Conservation (phyloP, 2,113 vertebrate species). For the Neogobius melanostomus region DNA sequence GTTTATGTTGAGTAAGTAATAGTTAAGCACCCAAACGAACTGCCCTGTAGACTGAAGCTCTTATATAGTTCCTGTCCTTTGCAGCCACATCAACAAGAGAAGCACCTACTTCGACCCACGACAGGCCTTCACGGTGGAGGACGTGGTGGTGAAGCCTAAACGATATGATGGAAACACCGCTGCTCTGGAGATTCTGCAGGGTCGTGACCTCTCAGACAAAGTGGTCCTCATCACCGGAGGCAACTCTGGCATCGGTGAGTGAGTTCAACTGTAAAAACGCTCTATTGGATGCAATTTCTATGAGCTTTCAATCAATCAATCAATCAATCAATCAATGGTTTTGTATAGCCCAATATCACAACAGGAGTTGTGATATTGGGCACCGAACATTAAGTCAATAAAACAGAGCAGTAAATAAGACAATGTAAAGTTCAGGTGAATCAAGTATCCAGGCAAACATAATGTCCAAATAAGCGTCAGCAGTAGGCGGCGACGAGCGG, state of each 20-base stretch:
- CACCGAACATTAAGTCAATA: no score
- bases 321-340: no score
- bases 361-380: no score
- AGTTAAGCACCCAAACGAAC: neutral
- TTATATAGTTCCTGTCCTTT: constrained; percentile 15
- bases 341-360: no score
- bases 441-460: no score
- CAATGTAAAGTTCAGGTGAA: no score
- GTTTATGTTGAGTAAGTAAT: constrained; percentile 95
- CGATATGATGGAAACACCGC: constrained; percentile 90
- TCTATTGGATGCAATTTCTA: neutral
- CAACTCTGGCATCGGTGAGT: constrained; percentile 93
- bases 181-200: constrained; percentile 93
- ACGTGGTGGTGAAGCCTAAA: constrained; percentile 85
- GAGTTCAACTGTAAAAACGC: neutral
- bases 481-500: no score
- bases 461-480: no score
- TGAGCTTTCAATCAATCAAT: no score
- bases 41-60: neutral
- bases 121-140: constrained; percentile 96
- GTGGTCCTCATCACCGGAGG: constrained; percentile 89
- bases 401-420: no score
- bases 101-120: constrained; percentile 95
- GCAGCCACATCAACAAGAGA: constrained; percentile 95
- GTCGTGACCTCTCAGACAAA: constrained; percentile 86